A percentile compares a stretch with the other conserved stretches of the same genome.
Evolutionary conservation across 2,113 vertebrate genomes (phyloP).

Genomic region (Etheostoma spectabile): DNA sequence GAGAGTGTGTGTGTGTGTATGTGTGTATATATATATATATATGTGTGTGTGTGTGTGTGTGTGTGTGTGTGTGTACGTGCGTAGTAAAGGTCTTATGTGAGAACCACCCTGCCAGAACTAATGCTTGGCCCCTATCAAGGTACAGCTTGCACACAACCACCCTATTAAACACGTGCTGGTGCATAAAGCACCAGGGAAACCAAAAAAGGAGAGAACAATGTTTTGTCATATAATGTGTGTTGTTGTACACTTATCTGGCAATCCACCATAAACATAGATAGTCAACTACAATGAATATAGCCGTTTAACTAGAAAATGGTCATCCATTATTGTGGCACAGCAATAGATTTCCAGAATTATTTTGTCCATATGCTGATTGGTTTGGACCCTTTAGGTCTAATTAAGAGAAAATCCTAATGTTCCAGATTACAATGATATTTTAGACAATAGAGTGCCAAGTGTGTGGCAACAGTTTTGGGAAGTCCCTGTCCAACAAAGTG

Average conservation of each 20-base stretch:
- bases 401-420: neutral
- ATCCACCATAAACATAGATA: constrained; percentile 2
- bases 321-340: neutral
- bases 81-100: constrained; percentile 76
- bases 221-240: constrained; percentile 11
- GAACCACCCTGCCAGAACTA: constrained; percentile 81
- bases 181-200: constrained; percentile 61
- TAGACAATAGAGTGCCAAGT: neutral
- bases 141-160: constrained; percentile 80
- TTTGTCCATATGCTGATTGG: neutral
- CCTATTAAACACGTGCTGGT: constrained; percentile 70
- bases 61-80: constrained; percentile 43
- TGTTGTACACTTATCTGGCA: neutral
- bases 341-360: neutral
- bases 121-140: constrained; percentile 81
- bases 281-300: neutral
- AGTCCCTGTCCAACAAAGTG: neutral
- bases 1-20: constrained; percentile 45
- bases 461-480: neutral
- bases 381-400: neutral
- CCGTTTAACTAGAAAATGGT: neutral
- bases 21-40: too few relatives aligned
- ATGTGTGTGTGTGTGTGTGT: constrained; percentile 46
- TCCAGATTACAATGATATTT: neutral
- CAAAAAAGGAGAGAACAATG: constrained; percentile 15